A percentile compares a stretch with the other conserved stretches of the same genome.
phyloP scores from a whole-genome alignment of 2,888 invertebrate genomes.

The Ochropleura plecta region DNA sequence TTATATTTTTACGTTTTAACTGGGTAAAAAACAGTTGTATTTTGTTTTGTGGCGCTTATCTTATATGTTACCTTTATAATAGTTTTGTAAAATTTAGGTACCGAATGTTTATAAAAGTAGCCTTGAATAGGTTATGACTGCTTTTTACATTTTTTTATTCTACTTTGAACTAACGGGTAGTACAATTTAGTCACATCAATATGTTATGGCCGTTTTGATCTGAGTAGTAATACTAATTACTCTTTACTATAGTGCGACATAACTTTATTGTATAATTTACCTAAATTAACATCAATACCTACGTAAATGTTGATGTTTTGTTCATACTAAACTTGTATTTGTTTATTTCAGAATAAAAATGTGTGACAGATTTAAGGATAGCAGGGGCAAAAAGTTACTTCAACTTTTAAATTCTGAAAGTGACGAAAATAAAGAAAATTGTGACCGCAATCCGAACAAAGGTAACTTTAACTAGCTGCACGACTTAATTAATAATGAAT shows the following conservation, averaged over 20 bases:
- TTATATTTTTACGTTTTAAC: slow-evolving; percentile 2
- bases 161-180: not conserved
- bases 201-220: not conserved
- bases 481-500: not conserved
- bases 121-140: not conserved
- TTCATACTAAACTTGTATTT: not conserved
- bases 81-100: not conserved
- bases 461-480: not conserved
- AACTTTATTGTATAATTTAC: not conserved
- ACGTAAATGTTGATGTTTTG: not conserved
- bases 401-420: not conserved
- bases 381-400: not conserved
- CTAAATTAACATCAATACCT: not conserved
- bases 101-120: not conserved
- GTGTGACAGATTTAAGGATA: not conserved
- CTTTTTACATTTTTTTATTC: not conserved
- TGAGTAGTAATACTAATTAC: not conserved
- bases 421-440: not conserved
- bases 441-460: not conserved
- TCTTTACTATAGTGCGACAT: not conserved
- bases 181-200: not conserved
- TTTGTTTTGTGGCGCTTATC: too few relatives aligned
- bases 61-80: too few relatives aligned
- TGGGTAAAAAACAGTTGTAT: too few relatives aligned
- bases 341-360: not conserved